Percentiles rank a stretch among this genome's conserved stretches.
These are phyloP conservation scores for Chlamydotis undulata DNA, from an alignment of 2,113 vertebrate species.

Conservation along the genomic window DNA sequence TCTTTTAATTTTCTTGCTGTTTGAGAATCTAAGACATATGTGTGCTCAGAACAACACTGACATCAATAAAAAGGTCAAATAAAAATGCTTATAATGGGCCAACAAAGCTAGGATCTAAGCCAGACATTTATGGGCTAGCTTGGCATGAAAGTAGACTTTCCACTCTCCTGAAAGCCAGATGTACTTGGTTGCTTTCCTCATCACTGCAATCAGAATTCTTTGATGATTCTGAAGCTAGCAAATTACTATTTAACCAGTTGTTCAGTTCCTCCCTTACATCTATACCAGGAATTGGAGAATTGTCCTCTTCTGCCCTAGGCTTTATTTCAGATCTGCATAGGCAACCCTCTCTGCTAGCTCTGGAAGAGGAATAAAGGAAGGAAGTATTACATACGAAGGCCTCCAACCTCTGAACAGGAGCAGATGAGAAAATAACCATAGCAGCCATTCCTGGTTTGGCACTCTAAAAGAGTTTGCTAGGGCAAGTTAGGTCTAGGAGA, in stretches of 20 bases:
- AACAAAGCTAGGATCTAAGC: constrained; percentile 37
- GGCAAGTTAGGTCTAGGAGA: not conserved
- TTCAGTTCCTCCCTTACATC: not conserved
- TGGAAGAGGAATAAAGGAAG: not conserved
- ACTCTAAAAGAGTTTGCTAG: not conserved
- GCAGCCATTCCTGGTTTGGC: not conserved
- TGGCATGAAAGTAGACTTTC: constrained; percentile 54
- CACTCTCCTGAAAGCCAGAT: constrained; percentile 57
- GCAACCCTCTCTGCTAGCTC: not conserved
- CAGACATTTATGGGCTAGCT: constrained; percentile 48
- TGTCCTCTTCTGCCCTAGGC: not conserved
- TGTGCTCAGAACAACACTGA: constrained; percentile 24
- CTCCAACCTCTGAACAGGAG: not conserved
- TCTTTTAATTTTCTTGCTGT: constrained; percentile 3
- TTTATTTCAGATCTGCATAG: not conserved
- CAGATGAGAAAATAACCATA: not conserved
- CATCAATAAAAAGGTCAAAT: constrained; percentile 70
- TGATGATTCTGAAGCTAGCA: constrained; percentile 37
- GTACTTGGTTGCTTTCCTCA: constrained; percentile 33
- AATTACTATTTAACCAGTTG: constrained; percentile 29
- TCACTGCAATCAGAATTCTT: constrained; percentile 44
- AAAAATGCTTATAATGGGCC: constrained; percentile 51
- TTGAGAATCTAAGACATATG: constrained; percentile 28
- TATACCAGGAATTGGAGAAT: not conserved
- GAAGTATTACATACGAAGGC: not conserved